These are phyloP conservation scores for Beroe forskalii DNA, from an alignment of 37 sponge, comb jelly and placozoan species.

Conservation along the genomic window DNA sequence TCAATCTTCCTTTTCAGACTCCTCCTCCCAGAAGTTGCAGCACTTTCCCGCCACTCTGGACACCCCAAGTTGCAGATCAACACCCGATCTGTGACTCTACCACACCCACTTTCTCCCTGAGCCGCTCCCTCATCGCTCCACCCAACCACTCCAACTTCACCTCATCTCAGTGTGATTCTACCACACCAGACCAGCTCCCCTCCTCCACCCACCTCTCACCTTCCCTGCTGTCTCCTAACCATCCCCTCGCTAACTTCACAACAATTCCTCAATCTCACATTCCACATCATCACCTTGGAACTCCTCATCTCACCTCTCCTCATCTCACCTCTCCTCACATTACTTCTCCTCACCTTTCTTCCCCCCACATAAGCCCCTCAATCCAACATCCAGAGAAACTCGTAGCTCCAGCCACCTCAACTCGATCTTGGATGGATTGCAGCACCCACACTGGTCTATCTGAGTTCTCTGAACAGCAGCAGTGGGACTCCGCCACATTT, in stretches of 20 bases:
- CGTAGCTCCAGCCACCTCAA: background rate
- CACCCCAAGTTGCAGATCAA: background rate
- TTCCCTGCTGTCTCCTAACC: background rate
- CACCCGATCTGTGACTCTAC: background rate
- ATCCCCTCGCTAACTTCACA: background rate
- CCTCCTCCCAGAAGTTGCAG: no score
- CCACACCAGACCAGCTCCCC: background rate
- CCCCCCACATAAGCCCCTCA: background rate
- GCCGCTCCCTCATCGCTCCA: background rate
- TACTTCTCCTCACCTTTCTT: background rate
- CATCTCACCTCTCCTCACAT: background rate
- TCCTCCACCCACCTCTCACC: background rate
- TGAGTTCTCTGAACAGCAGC: background rate
- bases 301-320: background rate
- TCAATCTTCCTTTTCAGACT: no score
- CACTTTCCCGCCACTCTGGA: background rate
- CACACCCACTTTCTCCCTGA: background rate
- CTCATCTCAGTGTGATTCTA: background rate
- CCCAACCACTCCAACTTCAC: background rate
- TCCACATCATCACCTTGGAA: background rate
- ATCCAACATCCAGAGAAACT: no score
- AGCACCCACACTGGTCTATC: background rate
- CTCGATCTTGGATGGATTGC: constrained; percentile 13
- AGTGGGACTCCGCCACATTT: background rate
- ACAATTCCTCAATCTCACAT: background rate